phyloP scores from a whole-genome alignment of 2,113 vertebrate genomes.

The Promerops cafer region DNA sequence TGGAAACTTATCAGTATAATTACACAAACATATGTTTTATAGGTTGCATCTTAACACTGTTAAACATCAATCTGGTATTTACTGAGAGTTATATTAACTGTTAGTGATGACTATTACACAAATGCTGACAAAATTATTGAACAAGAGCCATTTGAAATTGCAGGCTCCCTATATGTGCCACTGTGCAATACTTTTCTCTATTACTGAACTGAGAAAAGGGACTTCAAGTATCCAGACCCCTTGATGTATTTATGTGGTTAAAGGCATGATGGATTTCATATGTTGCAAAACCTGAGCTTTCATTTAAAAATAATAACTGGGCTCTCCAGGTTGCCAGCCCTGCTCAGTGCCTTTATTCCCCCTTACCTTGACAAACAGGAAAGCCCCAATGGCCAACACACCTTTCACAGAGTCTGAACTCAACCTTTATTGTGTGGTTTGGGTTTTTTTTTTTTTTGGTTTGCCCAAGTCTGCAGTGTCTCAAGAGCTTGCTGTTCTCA shows the following conservation, averaged over 20 bases:
- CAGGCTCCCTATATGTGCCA: neutral
- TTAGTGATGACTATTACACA: neutral
- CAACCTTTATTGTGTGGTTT: neutral
- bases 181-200: neutral
- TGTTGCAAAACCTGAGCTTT: neutral
- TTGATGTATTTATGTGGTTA: neutral
- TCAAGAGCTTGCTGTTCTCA: neutral
- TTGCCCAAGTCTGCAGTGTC: neutral
- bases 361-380: neutral
- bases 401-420: neutral
- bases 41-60: neutral
- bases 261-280: neutral
- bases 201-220: neutral
- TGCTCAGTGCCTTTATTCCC: neutral
- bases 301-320: neutral
- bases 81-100: neutral
- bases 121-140: slow-evolving; percentile 28
- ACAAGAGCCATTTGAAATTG: neutral
- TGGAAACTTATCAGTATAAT: slow-evolving; percentile 1
- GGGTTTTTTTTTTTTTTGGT: neutral
- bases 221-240: neutral
- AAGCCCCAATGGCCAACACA: neutral
- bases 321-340: neutral
- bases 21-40: neutral
- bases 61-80: slow-evolving; percentile 11